Conservation (phyloP, 2,113 vertebrate genomes). For the Corapipo altera region DNA sequence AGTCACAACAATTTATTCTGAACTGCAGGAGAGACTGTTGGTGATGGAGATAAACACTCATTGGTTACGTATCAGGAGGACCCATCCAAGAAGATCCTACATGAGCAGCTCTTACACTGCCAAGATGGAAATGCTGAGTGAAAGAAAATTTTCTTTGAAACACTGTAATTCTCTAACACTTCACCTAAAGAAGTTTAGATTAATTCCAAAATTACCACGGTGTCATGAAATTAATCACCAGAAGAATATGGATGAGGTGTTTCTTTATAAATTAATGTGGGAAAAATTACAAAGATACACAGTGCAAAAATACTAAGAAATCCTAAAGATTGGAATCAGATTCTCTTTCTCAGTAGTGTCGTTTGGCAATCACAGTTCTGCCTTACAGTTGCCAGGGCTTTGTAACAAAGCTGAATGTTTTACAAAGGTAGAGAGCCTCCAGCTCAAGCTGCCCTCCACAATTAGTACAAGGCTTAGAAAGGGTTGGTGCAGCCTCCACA, state of each 20-base stretch:
- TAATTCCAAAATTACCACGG: background rate
- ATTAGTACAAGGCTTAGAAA: background rate
- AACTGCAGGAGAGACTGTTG: background rate
- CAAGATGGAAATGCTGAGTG: background rate
- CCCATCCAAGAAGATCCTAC: background rate
- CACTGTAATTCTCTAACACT: background rate
- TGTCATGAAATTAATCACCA: background rate
- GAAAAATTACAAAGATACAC: background rate
- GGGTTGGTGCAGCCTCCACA: background rate
- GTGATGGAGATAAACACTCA: background rate
- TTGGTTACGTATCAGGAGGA: background rate
- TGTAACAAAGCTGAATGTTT: background rate
- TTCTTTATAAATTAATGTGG: background rate
- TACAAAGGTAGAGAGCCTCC: rapidly evolving
- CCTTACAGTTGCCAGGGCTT: background rate
- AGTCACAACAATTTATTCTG: background rate
- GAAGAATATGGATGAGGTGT: rapidly evolving
- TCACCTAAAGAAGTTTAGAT: background rate
- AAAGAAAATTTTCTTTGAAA: background rate
- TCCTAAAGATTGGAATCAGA: background rate
- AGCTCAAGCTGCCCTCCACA: background rate
- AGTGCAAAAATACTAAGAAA: background rate
- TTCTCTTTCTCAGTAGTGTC: background rate
- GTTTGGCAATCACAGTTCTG: background rate
- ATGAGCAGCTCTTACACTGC: background rate